Evolutionary conservation across 1,140 invertebrate species (phyloP), one percentile per base, ranked within the genome.

Genomic region (Hydropsyche tenuis): DNA sequence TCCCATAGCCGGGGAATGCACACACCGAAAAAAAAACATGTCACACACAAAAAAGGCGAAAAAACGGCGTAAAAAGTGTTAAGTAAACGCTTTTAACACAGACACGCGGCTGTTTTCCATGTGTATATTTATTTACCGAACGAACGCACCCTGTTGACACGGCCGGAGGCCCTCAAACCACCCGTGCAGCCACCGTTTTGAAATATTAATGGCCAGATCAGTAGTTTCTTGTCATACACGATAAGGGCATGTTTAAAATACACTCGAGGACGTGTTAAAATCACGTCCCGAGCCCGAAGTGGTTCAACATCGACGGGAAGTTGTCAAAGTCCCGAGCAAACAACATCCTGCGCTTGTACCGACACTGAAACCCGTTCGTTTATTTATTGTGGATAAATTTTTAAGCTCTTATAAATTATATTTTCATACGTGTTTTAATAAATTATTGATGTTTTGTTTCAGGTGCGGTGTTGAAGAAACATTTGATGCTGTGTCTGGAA

Each of bases 181-280:
- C 30, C 3, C 3, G 30, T 37, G 30, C 30, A 37, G 30, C 30
- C 45, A 48, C 45, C 23, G 12, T 60, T 60, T 60, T 60, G 56
- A 60, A 60, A 60, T 60, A 60, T 60, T 60, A 60, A 60, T 60
- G 56, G 56, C 56, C 56, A 20, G 56, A 60, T 60, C 56, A 60
- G 56, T 60, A 60, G 56, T 60, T 60, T 60, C 56, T 18, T 60
- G 56, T 60, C 56, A 27, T 60, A 25, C 20, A 27, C 2, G 56
- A 60, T 60, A 60, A 60, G 22, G 22, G 22, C 56, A 25, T 60
- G 23, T 60, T 25, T 60, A 27, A 60, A 60, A 60, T 60, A 60
- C n/a, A 27, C 23, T 23, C 22, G 56, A 27, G 56, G 23, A 60
- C 56, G 56, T 60, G 56, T 60, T 60, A 60, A 60, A 60, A 60